Base-by-base conservation (phyloP, 1,140 invertebrate species). In the Bombus picipes region DNA sequence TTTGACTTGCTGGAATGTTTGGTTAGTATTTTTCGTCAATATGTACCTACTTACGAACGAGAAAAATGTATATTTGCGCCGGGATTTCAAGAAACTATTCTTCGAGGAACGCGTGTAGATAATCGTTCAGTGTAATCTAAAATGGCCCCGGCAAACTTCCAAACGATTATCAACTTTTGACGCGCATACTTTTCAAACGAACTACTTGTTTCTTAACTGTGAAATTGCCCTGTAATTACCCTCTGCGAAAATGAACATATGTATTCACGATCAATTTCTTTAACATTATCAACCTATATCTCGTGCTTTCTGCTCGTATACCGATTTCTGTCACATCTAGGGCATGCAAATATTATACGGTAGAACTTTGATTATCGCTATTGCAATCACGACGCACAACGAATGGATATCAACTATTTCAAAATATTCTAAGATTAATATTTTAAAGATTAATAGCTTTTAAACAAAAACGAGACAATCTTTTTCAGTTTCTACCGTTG, bases 1-100 rank as follows among this genome's bases (percentile, higher is more conserved):
- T 66, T 78, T 25, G 32, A 25, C 41, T 68, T 9, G 75, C n/a
- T 18, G 15, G 12, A 34, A 70, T 68, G 15, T 80, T 80, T 80
- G 43, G 32, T 80, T 79, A 79, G 62, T 10, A 68, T 28, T 47
- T 59, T 68, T 70, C 41, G 73, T 32, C 43, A 13, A 32, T 41
- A 41, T 78, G 57, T 78, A 41, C 57, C 25, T 57, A 62, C 22
- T 68, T 28, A 25, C n/a, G 28, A 32, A 79, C 66, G 22, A 18
- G 66, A 57, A 25, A 25, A 62, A n/a, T 15, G 57, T 32, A n/a
- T 77, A 13, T 62, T 77, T 77, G 75, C 57, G 3, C 15, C 37
- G n/a, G 43, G 25, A 47, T 70, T 70, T 68, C 65, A 9, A 39
- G 65, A 68, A 43, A 78, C 34, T 53, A 9, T 25, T 34, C 34